phyloP scores from a whole-genome alignment of 1,140 invertebrate genomes.

The Drosophila sturtevanti region DNA sequence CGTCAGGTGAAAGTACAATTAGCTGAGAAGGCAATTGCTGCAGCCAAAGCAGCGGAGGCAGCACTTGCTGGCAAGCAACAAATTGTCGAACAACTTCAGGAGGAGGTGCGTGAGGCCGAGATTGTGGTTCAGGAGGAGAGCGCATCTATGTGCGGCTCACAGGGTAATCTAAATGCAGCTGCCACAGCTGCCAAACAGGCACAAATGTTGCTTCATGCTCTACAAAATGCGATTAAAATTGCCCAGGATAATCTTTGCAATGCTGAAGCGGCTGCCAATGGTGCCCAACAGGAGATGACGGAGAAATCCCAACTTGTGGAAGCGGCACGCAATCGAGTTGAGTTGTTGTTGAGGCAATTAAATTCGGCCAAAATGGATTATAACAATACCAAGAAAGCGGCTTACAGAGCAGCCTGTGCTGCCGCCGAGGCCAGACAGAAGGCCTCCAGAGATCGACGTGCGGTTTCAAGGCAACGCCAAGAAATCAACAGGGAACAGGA shows the following conservation, averaged over 20 bases:
- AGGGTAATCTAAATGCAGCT: constrained; percentile 85
- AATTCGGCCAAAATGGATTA: constrained; percentile 85
- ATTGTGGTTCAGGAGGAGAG: constrained; percentile 85
- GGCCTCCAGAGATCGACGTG: constrained; percentile 35
- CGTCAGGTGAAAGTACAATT: constrained; percentile 87
- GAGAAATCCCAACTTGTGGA: constrained; percentile 86
- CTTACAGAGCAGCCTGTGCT: constrained; percentile 85
- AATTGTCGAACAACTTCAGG: constrained; percentile 85
- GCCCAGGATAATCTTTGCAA: constrained; percentile 84
- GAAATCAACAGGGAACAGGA: not conserved
- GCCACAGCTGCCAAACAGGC: constrained; percentile 84
- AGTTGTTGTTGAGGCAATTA: constrained; percentile 85
- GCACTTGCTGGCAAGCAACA: constrained; percentile 86
- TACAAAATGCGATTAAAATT: constrained; percentile 83
- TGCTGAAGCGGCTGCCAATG: constrained; percentile 84
- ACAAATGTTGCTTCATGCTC: constrained; percentile 82
- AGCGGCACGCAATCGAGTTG: constrained; percentile 85
- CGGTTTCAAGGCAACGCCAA: too few relatives aligned
- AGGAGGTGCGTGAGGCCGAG: constrained; percentile 86
- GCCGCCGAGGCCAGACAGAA: constrained; percentile 84
- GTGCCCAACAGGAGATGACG: constrained; percentile 84
- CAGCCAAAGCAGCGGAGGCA: constrained; percentile 86
- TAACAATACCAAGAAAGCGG: constrained; percentile 85
- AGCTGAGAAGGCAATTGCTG: constrained; percentile 86
- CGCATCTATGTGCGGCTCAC: constrained; percentile 84